Conservation (phyloP, 2,113 vertebrate genomes). For the Spilogale gracilis region DNA sequence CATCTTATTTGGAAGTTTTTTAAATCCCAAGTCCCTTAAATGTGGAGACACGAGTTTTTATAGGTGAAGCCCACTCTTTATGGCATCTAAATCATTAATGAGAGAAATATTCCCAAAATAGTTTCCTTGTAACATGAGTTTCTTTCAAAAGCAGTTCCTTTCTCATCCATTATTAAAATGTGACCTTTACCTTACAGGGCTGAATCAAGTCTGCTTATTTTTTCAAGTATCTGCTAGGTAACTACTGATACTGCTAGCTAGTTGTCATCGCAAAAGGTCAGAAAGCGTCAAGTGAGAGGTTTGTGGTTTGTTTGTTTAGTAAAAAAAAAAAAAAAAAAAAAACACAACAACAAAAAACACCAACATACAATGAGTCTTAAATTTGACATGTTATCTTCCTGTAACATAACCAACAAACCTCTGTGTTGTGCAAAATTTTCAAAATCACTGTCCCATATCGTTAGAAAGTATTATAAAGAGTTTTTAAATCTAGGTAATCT, state of each 20-base stretch:
- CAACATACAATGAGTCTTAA: neutral
- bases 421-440: neutral
- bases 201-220: slow-evolving; percentile 42
- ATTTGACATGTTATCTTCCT: neutral
- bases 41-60: neutral
- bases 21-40: neutral
- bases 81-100: neutral
- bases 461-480: neutral
- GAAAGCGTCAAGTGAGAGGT: neutral
- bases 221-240: slow-evolving; percentile 49
- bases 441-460: neutral
- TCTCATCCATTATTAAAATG: slow-evolving; percentile 71
- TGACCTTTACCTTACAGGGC: slow-evolving; percentile 69
- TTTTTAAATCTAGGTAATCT: neutral
- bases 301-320: neutral
- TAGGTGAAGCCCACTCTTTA: neutral
- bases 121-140: slow-evolving; percentile 46
- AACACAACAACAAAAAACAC: neutral
- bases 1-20: slow-evolving; percentile 8
- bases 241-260: neutral
- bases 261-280: slow-evolving; percentile 38
- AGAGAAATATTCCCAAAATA: neutral
- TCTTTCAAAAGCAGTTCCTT: slow-evolving; percentile 52
- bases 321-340: neutral
- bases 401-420: neutral